phyloP scores from a whole-genome alignment of 2,797 vertebrate species.

The Sebastes wilsoni region DNA sequence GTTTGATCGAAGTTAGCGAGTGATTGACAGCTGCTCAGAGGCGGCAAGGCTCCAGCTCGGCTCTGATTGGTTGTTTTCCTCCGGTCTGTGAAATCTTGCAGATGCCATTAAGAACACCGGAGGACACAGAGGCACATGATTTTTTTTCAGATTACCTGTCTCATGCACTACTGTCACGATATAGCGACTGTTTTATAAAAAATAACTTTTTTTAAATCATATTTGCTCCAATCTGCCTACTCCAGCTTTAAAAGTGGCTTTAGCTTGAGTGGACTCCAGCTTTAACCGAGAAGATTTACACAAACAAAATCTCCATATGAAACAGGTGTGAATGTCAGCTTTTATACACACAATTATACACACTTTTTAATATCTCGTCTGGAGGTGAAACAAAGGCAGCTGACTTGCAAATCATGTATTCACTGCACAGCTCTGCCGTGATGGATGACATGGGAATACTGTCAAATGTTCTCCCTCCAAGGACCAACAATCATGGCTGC shows the following conservation, averaged over 20 bases:
- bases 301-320: neutral
- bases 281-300: conserved; percentile 1
- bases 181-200: too few species aligned
- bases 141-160: too few species aligned
- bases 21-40: too few species aligned
- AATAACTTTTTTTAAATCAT: too few species aligned
- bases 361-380: neutral
- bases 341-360: neutral
- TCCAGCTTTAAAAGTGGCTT: conserved; percentile 1
- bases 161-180: too few species aligned
- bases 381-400: conserved; percentile 19
- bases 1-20: too few species aligned
- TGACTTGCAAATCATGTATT: conserved; percentile 19
- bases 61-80: too few species aligned
- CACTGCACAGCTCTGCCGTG: conserved; percentile 13
- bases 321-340: neutral
- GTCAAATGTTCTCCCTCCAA: conserved; percentile 14
- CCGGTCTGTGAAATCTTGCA: too few species aligned
- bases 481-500: neutral
- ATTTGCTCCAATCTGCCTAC: too few species aligned
- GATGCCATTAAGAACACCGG: too few species aligned
- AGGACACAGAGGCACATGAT: too few species aligned
- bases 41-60: too few species aligned
- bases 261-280: conserved; percentile 1
- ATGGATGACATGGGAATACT: conserved; percentile 33